Evolutionary conservation across 1,140 invertebrate genomes (phyloP), one percentile per base, ranked within the genome.

Genomic region (Eubasilissa regina): DNA sequence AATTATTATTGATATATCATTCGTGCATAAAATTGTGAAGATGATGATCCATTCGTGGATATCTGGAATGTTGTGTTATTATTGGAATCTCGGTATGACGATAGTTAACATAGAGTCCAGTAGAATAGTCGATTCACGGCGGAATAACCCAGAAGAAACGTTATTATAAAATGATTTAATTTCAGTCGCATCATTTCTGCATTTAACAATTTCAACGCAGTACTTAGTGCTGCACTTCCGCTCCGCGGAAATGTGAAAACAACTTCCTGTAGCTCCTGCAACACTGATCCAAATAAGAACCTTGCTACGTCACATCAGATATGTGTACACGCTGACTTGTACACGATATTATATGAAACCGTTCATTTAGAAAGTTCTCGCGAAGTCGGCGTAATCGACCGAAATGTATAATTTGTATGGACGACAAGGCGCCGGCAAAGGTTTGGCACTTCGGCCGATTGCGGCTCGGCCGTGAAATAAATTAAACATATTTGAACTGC

Each of bases 221-320:
- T 17, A 15, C 53, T 17, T 55, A 15, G 53, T 55, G 19, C n/a
- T 19, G 21, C 55, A 6, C 55, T 58, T 58, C 15, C n/a, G 17
- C 15, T 21, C 21, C 15, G 4, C 55, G 55, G 55, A 58, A 13
- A 58, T 58, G 55, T 58, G 17, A 58, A 58, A 58, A 58, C 15
- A 13, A 58, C 55, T 58, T 58, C 55, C 55, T 58, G 55, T 15
- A 58, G 55, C 3, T 10, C 10, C 15, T 8, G 55, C 55, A 58
- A 58, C 17, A 58, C 55, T 58, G 55, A 58, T 19, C 55, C 55
- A 58, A 58, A 58, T 58, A 15, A 13, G 17, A 58, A 58, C 55
- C 55, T 58, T 58, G 25, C 1, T 35, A 6, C 25, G 25, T 35
- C 55, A 21, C 55, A 15, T 58, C 25, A 35, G 25, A 35, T 35